These are phyloP conservation scores for Sorex fumeus DNA, from an alignment of 2,113 vertebrate genomes.

Conservation along the genomic window DNA sequence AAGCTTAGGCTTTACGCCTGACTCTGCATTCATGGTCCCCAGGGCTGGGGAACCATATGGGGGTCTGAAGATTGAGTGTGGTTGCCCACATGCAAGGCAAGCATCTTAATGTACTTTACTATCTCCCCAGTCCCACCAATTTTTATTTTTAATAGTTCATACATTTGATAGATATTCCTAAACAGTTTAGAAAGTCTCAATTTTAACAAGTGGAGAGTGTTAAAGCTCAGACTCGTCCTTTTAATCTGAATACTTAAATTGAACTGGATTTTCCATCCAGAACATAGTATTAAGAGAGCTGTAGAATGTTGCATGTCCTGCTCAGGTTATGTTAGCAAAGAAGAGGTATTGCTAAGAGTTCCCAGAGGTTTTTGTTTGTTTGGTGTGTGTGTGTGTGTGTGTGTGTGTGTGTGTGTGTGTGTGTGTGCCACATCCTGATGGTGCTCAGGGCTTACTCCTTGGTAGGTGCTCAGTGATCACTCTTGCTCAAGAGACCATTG, in stretches of 20 bases:
- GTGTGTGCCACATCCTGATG: too few species aligned
- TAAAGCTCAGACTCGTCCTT: not conserved
- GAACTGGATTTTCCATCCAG: not conserved
- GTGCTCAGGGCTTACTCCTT: too few species aligned
- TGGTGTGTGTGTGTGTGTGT: not conserved
- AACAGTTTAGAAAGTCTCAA: not conserved
- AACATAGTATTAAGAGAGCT: not conserved
- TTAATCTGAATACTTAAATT: constrained; percentile 8
- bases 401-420: too few species aligned
- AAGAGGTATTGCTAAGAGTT: not conserved
- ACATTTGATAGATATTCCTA: not conserved
- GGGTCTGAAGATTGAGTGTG: too few species aligned
- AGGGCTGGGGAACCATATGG: too few species aligned
- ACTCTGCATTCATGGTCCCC: too few species aligned
- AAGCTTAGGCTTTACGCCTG: too few species aligned
- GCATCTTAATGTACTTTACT: too few species aligned
- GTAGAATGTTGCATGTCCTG: not conserved
- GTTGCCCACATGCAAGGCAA: too few species aligned
- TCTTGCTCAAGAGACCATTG: too few species aligned
- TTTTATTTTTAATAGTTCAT: not conserved
- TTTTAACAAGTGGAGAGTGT: not conserved
- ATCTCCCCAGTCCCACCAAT: not conserved
- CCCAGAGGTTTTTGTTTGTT: not conserved
- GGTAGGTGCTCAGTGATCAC: too few species aligned
- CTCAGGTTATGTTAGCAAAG: not conserved